These are phyloP conservation scores for Rhinoderma darwinii DNA, from an alignment of 2,113 vertebrate genomes.

Conservation along the genomic window DNA sequence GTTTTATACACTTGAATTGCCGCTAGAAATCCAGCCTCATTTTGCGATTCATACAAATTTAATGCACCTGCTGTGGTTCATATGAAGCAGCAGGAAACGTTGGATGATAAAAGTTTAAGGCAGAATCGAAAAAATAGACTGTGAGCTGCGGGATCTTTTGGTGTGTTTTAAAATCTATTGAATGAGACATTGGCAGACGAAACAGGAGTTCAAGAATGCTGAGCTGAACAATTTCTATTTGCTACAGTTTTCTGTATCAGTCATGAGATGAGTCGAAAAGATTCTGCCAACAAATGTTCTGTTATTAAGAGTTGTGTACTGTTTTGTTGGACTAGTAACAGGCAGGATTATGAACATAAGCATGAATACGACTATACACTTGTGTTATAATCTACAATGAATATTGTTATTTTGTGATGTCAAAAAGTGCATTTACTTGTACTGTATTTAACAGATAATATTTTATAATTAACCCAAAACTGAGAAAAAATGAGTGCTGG, in stretches of 20 bases:
- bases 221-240: conserved; percentile 46
- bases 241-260: conserved; percentile 6
- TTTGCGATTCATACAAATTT: conserved; percentile 57
- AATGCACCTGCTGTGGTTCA: conserved; percentile 57
- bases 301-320: not conserved
- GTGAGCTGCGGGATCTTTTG: conserved; percentile 42
- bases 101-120: conserved; percentile 55
- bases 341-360: not conserved
- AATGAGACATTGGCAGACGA: conserved; percentile 55
- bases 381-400: too few species aligned
- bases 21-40: conserved; percentile 51
- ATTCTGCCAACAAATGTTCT: not conserved
- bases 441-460: too few species aligned
- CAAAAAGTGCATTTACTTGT: too few species aligned
- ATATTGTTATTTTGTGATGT: too few species aligned
- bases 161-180: conserved; percentile 47
- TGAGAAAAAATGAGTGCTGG: too few species aligned
- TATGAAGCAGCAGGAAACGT: conserved; percentile 47
- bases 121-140: conserved; percentile 48
- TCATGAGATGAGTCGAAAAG: not conserved
- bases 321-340: not conserved
- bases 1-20: conserved; percentile 53
- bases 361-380: not conserved
- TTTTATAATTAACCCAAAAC: too few species aligned
- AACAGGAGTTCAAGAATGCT: conserved; percentile 42